These are phyloP conservation scores for Eulithis testata DNA, from an alignment of 2,888 invertebrate genomes.

Conservation along the genomic window DNA sequence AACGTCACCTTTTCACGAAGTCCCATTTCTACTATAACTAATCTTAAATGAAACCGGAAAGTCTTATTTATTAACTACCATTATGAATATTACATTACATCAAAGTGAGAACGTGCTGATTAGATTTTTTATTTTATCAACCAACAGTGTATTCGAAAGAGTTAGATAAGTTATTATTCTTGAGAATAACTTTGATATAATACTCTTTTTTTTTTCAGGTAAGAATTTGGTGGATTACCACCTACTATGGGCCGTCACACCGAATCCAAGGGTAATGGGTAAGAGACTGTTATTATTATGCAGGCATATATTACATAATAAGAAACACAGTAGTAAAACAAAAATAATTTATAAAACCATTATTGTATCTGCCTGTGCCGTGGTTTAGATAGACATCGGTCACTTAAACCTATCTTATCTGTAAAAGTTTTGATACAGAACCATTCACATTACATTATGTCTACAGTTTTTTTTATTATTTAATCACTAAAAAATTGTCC, in stretches of 20 bases:
- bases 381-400: too few species aligned
- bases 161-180: background rate
- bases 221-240: background rate
- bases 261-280: background rate
- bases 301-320: too few species aligned
- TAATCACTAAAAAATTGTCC: slow-evolving; percentile 15
- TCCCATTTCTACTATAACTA: slow-evolving; percentile 56
- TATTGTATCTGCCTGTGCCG: too few species aligned
- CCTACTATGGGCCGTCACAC: background rate
- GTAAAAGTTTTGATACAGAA: too few species aligned
- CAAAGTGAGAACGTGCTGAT: slow-evolving; percentile 41
- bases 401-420: too few species aligned
- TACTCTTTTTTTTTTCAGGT: slow-evolving; percentile 22
- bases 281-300: background rate
- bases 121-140: slow-evolving; percentile 11
- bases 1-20: slow-evolving; percentile 59
- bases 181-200: background rate
- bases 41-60: slow-evolving; percentile 24
- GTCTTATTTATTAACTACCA: slow-evolving; percentile 45
- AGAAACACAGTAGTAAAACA: too few species aligned
- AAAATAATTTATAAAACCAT: too few species aligned
- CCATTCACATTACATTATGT: too few species aligned
- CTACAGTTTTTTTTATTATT: too few species aligned
- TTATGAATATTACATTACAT: slow-evolving; percentile 32
- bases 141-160: slow-evolving; percentile 10